Conservation (phyloP, 2,888 invertebrate genomes). For the Crocallis elinguaria region DNA sequence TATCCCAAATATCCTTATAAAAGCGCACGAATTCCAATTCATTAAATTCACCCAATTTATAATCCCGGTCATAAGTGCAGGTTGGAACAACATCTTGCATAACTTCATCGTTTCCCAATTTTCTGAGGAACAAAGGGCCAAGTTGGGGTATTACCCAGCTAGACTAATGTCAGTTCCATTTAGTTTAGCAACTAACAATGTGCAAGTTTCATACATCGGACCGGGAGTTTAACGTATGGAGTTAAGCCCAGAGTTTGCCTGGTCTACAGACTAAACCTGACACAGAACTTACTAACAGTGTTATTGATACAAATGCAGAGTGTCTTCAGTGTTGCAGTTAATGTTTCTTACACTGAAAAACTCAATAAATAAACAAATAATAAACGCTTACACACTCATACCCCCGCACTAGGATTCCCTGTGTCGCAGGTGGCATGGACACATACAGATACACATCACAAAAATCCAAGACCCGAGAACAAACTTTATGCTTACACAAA, state of each 20-base stretch:
- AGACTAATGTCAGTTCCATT: slow-evolving; percentile 51
- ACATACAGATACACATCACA: no score
- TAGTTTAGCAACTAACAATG: slow-evolving; percentile 52
- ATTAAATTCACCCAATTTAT: not conserved
- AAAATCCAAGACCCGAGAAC: no score
- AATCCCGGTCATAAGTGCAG: not conserved
- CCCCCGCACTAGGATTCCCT: no score
- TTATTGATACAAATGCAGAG: slow-evolving; percentile 58
- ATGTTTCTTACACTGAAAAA: not conserved
- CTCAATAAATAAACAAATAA: no score
- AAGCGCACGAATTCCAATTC: no score
- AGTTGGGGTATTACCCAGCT: slow-evolving; percentile 32
- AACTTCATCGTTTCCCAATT: slow-evolving; percentile 28
- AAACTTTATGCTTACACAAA: no score
- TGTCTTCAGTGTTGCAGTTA: not conserved
- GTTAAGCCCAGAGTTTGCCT: slow-evolving; percentile 45
- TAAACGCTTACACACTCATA: no score
- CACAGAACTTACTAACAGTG: slow-evolving; percentile 52
- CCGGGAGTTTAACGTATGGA: slow-evolving; percentile 52
- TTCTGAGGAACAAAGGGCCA: slow-evolving; percentile 25
- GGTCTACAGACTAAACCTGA: slow-evolving; percentile 48
- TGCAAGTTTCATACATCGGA: slow-evolving; percentile 59
- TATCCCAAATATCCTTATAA: no score
- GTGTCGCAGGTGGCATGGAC: no score
- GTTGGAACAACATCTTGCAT: slow-evolving; percentile 7